Base-by-base conservation (phyloP, 2,797 vertebrate genomes). In the Hippoglossus hippoglossus region DNA sequence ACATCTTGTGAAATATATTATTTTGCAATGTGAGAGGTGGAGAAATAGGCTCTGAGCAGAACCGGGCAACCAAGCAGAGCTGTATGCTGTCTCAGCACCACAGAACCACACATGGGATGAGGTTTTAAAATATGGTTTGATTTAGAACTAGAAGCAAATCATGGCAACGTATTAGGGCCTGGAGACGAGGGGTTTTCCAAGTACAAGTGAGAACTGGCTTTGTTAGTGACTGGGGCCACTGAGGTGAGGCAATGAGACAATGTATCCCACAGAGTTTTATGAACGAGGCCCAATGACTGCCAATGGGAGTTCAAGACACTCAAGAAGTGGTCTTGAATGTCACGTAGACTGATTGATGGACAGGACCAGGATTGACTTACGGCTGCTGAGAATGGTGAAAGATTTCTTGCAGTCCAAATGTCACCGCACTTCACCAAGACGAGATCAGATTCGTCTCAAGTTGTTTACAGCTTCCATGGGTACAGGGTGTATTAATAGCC, bases 401-500 rank as follows among this genome's bases (percentile, higher is more conserved):
- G 76, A 89, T 89, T 87, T 89, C 80, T 81, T 63, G 34, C 72
- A 84, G 80, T 83, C 56, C 60, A 80, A 77, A 83, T 83, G 87
- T 88, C 80, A 80, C 73, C 51, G 78, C 78, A 84, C 75, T 82
- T 84, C 65, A 82, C 71, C 52, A 46, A 47, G 77, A 71, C 1
- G 11, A 79, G 84, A 90, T 91, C 86, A 76, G 56, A 80, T 87
- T 89, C 67, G 75, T 77, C 67, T 75, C 46, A 75, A 60, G 73
- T 65, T 68, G 77, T 90, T 90, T 87, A 89, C 79, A 52, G 86
- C 72, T 56, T 84, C 81, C 67, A 63, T 75, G 63, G 68, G 73
- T 61, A 73, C 41, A 67, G 64, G 39, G 36, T 51, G 49, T 91
- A 93, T 91, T 89, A 92, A 90, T 91, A 92, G 88, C 55, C 6